Conservation (phyloP, 92 coral and sea anemone species). For the Phenganax stokvisi region DNA sequence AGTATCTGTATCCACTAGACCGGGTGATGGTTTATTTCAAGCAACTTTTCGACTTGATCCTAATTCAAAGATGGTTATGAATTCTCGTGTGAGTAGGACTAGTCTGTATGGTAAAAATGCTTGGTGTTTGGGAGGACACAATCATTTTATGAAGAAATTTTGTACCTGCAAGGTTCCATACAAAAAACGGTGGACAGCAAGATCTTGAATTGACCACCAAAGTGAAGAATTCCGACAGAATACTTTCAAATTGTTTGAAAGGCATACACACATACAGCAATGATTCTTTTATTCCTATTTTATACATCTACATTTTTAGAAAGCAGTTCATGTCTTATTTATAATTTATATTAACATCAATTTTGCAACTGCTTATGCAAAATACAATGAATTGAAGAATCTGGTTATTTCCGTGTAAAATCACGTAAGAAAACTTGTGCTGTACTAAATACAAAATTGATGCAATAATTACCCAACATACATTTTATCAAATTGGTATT, state of each 20-base stretch:
- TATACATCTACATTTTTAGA: too few species aligned
- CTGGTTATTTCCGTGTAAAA: too few species aligned
- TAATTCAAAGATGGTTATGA: slow-evolving; percentile 54
- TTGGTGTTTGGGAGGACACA: slow-evolving; percentile 49
- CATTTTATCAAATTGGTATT: slow-evolving; percentile 52
- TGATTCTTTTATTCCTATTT: too few species aligned
- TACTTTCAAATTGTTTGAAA: neutral
- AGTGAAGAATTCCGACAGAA: too few species aligned
- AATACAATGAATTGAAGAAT: too few species aligned
- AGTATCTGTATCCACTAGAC: slow-evolving; percentile 57
- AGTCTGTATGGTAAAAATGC: slow-evolving; percentile 63
- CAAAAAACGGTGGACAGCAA: neutral
- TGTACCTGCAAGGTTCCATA: slow-evolving; percentile 48
- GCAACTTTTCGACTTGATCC: slow-evolving; percentile 56
- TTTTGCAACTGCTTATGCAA: too few species aligned
- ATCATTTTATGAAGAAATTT: slow-evolving; percentile 53
- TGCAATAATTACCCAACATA: neutral
- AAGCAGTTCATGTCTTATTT: too few species aligned
- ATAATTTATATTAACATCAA: too few species aligned
- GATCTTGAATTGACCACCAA: neutral
- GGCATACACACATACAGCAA: neutral
- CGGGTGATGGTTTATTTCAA: slow-evolving; percentile 63
- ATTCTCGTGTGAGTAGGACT: slow-evolving; percentile 69
- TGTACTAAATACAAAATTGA: too few species aligned
- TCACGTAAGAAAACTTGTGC: too few species aligned